These are phyloP conservation scores for Ostrea edulis DNA, from an alignment of 1,140 invertebrate species.

Conservation along the genomic window DNA sequence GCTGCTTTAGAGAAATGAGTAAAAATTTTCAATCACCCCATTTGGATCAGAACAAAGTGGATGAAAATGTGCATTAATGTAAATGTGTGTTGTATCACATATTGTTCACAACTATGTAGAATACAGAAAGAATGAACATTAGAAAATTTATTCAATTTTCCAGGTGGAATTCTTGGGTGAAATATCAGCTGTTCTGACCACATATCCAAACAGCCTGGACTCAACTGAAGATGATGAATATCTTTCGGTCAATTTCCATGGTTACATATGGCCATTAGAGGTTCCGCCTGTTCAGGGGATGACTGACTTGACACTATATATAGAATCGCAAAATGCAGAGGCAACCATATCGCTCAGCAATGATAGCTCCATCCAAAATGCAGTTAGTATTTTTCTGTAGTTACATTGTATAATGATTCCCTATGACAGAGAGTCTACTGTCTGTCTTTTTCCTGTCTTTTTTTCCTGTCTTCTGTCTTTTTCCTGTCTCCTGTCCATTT, in stretches of 20 bases:
- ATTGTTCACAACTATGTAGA: no score
- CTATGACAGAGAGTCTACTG: no score
- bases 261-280: slow-evolving; percentile 88
- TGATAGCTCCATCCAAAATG: slow-evolving; percentile 64
- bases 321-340: slow-evolving; percentile 65
- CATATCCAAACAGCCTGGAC: not conserved
- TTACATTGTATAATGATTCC: no score
- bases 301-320: slow-evolving; percentile 60
- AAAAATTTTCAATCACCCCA: no score
- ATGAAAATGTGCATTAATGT: no score
- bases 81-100: no score
- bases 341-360: slow-evolving; percentile 72
- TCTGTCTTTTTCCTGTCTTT: no score
- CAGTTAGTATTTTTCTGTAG: slow-evolving; percentile 55
- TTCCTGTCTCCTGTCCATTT: no score
- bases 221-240: not conserved
- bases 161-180: slow-evolving; percentile 45
- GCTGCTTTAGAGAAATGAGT: no score
- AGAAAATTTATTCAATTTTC: not conserved
- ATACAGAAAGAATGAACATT: no score
- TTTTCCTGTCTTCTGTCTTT: no score
- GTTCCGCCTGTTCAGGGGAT: slow-evolving; percentile 84
- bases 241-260: slow-evolving; percentile 73
- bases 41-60: no score
- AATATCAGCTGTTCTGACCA: not conserved